phyloP scores from a whole-genome alignment of 1,140 invertebrate species.

The Andrena cerasifolii region DNA sequence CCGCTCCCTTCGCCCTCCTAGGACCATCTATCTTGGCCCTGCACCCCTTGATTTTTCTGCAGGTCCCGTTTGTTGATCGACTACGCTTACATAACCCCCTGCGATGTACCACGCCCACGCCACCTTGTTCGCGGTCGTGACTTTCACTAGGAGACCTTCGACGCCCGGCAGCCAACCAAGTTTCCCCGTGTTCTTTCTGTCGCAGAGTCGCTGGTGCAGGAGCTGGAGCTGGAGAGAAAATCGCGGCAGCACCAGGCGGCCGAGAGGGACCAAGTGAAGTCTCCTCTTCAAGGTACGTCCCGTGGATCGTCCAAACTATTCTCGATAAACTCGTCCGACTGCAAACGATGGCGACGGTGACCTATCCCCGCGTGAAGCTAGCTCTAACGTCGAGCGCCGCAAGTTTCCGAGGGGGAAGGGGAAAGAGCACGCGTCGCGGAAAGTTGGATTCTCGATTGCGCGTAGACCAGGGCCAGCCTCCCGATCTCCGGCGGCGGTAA shows the following conservation, averaged over 20 bases:
- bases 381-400: neutral
- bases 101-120: no score
- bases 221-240: constrained; percentile 93
- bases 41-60: no score
- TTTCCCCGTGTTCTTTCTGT: constrained; percentile 70
- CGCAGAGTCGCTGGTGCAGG: constrained; percentile 92
- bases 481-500: constrained; percentile 8
- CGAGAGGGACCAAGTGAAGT: constrained; percentile 91
- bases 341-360: neutral
- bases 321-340: constrained; percentile 13
- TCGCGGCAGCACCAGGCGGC: constrained; percentile 88
- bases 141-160: no score
- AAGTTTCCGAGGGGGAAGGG: neutral
- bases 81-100: no score
- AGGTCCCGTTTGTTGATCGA: neutral
- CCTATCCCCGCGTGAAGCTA: neutral
- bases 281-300: constrained; percentile 90
- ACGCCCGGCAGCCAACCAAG: constrained; percentile 41
- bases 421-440: neutral
- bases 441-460: constrained; percentile 20
- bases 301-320: constrained; percentile 35
- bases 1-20: neutral
- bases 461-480: neutral
- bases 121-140: no score
- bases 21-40: no score